Base-by-base conservation (phyloP, 2,888 invertebrate species). In the Tetranychus piercei region DNA sequence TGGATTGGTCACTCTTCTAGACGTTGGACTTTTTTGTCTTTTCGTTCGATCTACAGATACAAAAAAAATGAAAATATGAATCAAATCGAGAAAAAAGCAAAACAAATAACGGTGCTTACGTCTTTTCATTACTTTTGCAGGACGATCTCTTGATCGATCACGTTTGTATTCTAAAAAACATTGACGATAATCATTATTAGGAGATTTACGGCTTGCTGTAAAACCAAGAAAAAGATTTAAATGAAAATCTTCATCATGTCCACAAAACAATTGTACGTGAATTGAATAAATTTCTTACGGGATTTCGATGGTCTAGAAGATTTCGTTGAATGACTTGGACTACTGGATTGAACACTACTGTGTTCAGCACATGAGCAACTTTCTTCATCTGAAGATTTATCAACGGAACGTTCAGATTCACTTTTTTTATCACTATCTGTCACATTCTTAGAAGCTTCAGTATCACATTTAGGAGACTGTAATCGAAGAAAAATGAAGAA, bases 291-390 rank as follows among this genome's bases (percentile, higher is more conserved):
- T 11, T 6, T 71, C 75, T 72, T 75, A 76, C 76, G 74, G 34
- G 70, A 74, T 22, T 66, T 22, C 2, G 76, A 76, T 43, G 74
- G 71, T 44, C 65, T 44, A 18, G 70, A 73, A 15, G 76, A 76
- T 71, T 55, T 73, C 8, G 43, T 71, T 20, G 76, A 76, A 18
- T 71, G 23, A 18, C 45, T 20, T 71, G 71, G 34, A 45, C 22
- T 55, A 55, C 34, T 34, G 7, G 76, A 75, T 1, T 67, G 67
- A 64, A 75, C 69, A 71, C 76, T 76, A 43, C 76, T 76, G 65
- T 77, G 77, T 15, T 77, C 77, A 65, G 75, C 76, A 74, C 77
- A 77, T 44, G 76, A 76, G 70, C 77, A 77, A 20, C 71, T 73
- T 20, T 67, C 76, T 20, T 73, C 69, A 20, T 69, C 73, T 75